Conservation (phyloP, 2,888 invertebrate species). For the Hypselothyrea guttata region DNA sequence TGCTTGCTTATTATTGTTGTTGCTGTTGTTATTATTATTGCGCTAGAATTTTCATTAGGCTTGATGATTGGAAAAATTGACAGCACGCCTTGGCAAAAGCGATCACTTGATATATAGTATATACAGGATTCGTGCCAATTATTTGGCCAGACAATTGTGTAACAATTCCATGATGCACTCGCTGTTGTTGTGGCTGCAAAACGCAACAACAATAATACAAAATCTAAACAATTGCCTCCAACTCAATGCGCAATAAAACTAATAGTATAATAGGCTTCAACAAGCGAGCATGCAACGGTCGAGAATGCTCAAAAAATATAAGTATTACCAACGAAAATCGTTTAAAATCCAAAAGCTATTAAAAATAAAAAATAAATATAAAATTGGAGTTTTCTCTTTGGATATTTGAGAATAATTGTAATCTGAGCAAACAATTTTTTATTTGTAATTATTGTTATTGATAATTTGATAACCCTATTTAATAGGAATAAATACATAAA, state of each 20-base stretch:
- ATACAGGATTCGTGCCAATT: slow-evolving; percentile 43
- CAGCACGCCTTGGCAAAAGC: slow-evolving; percentile 62
- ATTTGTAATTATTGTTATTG: no score
- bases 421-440: no score
- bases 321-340: no score
- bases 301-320: no score
- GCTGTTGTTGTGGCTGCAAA: neutral
- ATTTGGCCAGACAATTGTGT: slow-evolving; percentile 59
- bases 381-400: no score
- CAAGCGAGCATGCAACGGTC: no score
- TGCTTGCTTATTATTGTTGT: slow-evolving; percentile 10
- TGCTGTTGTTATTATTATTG: slow-evolving; percentile 26
- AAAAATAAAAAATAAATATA: no score
- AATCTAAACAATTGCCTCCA: slow-evolving; percentile 4
- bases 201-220: slow-evolving; percentile 8
- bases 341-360: no score
- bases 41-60: slow-evolving; percentile 69
- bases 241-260: slow-evolving; percentile 1
- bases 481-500: no score
- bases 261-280: neutral
- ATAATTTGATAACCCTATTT: no score
- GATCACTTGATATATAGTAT: slow-evolving; percentile 53
- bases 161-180: slow-evolving; percentile 15
- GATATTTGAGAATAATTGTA: no score
- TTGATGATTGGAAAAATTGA: slow-evolving; percentile 74